These are phyloP conservation scores for Ceriagrion tenellum DNA, from an alignment of 2,888 invertebrate species.

Conservation along the genomic window DNA sequence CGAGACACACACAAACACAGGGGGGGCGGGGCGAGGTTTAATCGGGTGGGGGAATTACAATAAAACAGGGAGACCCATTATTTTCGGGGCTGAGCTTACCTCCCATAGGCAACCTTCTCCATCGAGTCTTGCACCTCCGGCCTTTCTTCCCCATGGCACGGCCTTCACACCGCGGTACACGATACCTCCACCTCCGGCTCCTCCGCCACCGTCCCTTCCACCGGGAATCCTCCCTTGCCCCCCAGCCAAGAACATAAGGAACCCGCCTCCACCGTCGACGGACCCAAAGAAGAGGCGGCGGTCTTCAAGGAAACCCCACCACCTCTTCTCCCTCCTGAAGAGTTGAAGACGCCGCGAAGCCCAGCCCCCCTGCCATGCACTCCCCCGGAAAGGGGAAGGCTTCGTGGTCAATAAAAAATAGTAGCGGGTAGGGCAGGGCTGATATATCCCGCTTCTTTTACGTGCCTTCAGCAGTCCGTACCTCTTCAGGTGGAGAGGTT, in stretches of 20 bases:
- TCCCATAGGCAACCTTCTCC: conserved; percentile 82
- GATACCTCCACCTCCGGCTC: conserved; percentile 6
- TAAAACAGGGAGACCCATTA: not conserved
- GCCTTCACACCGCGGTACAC: not conserved
- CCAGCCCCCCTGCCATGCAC: no score
- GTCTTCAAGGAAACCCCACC: not conserved
- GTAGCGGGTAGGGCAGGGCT: no score
- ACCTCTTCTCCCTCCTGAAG: not conserved
- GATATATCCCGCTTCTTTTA: no score
- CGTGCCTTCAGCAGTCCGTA: not conserved
- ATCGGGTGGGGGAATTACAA: no score
- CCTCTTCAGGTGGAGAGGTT: not conserved
- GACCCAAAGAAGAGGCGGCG: not conserved
- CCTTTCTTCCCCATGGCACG: conserved; percentile 81
- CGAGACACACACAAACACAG: no score
- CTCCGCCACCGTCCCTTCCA: conserved; percentile 11
- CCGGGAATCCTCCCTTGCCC: conserved; percentile 34
- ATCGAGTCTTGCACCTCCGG: conserved; percentile 81
- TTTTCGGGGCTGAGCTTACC: conserved; percentile 76
- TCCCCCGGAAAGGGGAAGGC: not conserved
- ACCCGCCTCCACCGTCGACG: not conserved
- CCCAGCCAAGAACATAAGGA: conserved; percentile 54
- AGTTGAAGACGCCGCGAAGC: no score
- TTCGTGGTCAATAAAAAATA: not conserved
- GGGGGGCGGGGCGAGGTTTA: no score